Base-by-base conservation (phyloP, 2,113 vertebrate genomes). In the Anguilla rostrata region DNA sequence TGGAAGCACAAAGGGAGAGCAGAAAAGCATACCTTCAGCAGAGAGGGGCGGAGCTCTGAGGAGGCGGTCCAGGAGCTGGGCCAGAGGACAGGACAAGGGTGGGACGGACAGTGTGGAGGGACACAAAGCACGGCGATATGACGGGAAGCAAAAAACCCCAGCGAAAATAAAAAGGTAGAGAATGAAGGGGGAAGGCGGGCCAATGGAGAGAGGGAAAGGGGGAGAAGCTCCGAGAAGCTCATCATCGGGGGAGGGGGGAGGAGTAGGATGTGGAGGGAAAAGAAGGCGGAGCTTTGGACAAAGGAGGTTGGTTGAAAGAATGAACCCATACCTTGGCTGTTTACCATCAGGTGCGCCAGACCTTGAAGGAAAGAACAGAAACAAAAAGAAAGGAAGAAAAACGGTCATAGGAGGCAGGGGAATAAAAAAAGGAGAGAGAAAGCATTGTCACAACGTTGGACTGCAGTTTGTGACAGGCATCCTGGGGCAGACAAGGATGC, bases 381-480 rank as follows among this genome's bases (percentile, higher is more conserved):
- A 95, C 18, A 66, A 75, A 95, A 95, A 95, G 95, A 93, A 93
- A 82, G 83, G 43, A 96, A 95, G n/a, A 94, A 95, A 95, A 95
- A 95, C 95, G 94, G 95, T 96, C 95, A 96, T 95, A 96, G 96
- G 94, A 95, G 92, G 94, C 93, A 94, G 75, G 94, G 95, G 94
- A 93, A 93, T 92, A 92, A 95, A 94, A 93, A 89, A 90, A 93
- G 34, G 34, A 92, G 92, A 92, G 95, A 94, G 93, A 90, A 90
- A 96, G 93, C 95, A 95, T 96, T 96, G 95, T 96, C 95, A 96
- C 95, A 96, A 96, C 94, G 95, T 96, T 95, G 95, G 95, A 95
- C 95, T 95, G 95, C 95, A 95, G 95, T 96, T 96, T 96, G 95
- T 96, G 95, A 96, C 95, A 96, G 95, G 96, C 95, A 96, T 96